Percentiles rank a stretch among this genome's conserved stretches.
Evolutionary conservation across 1,140 invertebrate species (phyloP).

Genomic region (Lordiphosa mommai): DNA sequence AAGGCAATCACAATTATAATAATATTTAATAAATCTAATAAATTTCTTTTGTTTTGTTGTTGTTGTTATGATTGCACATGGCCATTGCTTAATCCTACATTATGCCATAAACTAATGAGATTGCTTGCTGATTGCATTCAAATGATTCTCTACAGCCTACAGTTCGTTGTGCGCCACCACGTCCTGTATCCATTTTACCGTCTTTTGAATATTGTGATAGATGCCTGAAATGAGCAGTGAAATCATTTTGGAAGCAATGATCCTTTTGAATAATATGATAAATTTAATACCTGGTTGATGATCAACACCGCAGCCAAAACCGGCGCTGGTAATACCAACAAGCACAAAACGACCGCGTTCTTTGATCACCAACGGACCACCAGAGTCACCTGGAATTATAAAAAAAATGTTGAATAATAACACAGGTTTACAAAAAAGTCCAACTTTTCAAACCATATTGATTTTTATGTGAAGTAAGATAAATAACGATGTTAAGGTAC

Average conservation of each 20-base stretch:
- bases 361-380: slow-evolving; percentile 86
- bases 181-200: slow-evolving; percentile 85
- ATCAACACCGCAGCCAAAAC: slow-evolving; percentile 91
- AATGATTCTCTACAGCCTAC: slow-evolving; percentile 13
- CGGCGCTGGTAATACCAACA: slow-evolving; percentile 91
- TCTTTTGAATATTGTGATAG: slow-evolving; percentile 88
- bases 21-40: slow-evolving; percentile 69
- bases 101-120: slow-evolving; percentile 67
- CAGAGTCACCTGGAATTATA: slow-evolving; percentile 86
- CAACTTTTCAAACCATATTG: too few species aligned
- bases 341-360: slow-evolving; percentile 87
- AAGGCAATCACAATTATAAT: slow-evolving; percentile 24
- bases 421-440: slow-evolving; percentile 15
- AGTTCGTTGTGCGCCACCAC: slow-evolving; percentile 69
- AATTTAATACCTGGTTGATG: slow-evolving; percentile 83
- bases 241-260: too few species aligned
- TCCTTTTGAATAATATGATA: background rate
- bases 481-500: too few species aligned
- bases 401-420: background rate
- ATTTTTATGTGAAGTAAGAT: too few species aligned
- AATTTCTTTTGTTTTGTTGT: slow-evolving; percentile 29
- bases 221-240: slow-evolving; percentile 82
- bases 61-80: slow-evolving; percentile 54
- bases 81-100: slow-evolving; percentile 60
- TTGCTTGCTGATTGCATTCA: slow-evolving; percentile 38